Evolutionary conservation across 1,140 invertebrate genomes (phyloP), one percentile per base, ranked within the genome.

Genomic region (Anastatus disparis): DNA sequence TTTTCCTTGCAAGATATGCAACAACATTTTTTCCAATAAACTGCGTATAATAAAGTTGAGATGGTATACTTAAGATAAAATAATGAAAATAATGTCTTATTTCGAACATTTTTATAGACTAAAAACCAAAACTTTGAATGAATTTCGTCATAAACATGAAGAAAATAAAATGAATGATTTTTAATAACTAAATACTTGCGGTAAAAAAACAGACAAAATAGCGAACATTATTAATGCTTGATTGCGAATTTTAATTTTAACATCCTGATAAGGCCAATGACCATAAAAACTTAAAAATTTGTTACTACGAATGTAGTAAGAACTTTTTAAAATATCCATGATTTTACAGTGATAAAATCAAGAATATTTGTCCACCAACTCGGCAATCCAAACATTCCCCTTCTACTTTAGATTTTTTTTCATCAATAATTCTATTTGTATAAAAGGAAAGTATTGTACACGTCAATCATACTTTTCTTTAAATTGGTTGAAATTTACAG

Each of bases 1-100:
- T 2, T 48, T 58, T 42, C n/a, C 26, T 3, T 42, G n/a, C 10
- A 1, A 2, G 22, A 10, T 12, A 27, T 8, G 12, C 22, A 15
- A 44, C 17, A 59, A 38, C 1, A 52, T 27, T 52, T 64, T 64
- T 52, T 17, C 20, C 17, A 9, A 52, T 27, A 26, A 64, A 53
- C 26, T 64, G 31, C 26, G 2, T 8, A 27, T 52, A 53, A 17
- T 26, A 52, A 0, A 52, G 17, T 12, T 26, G 1, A 2, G 20
- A 24, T 27, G 46, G 48, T 6, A 40, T n/a, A 12, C 31, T 15
- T 9, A 38, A 3, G 3, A 53, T 22, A 12, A 53, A 24, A 1
- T 38, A 13, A 12, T 53, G 9, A 22, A 53, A 53, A 31, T 40
- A 7, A 17, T 38, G 13, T 15, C 27, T 15, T 15, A 50, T 35